A percentile compares a stretch with the other conserved stretches of the same genome.
Evolutionary conservation across 2,113 vertebrate genomes (phyloP).

Genomic region (Ammospiza caudacuta): DNA sequence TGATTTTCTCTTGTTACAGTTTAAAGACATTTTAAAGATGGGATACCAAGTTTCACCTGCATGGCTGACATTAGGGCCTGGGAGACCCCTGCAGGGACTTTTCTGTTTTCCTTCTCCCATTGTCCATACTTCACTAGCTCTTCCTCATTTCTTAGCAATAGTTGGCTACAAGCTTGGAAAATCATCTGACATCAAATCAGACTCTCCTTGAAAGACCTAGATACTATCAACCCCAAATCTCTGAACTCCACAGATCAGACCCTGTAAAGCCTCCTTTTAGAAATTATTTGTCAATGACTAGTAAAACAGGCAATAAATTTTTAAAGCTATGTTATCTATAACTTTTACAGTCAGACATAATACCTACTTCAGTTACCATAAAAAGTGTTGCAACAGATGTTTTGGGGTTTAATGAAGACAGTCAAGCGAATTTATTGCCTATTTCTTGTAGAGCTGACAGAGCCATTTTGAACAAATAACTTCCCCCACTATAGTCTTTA

Average conservation of each 20-base stretch:
- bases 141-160: neutral
- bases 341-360: constrained; percentile 29
- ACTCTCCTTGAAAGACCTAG: neutral
- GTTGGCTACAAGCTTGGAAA: fast-evolving
- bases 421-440: constrained; percentile 1
- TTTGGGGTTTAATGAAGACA: constrained; percentile 32
- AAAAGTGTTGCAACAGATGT: constrained; percentile 27
- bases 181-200: neutral
- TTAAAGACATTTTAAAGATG: neutral
- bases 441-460: neutral
- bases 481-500: neutral
- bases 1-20: neutral
- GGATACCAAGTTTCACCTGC: neutral
- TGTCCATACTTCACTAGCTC: neutral
- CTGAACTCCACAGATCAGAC: neutral
- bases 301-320: constrained; percentile 36
- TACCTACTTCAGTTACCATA: neutral
- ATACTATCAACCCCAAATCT: neutral
- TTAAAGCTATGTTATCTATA: constrained; percentile 17
- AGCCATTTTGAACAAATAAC: constrained; percentile 4
- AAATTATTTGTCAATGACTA: constrained; percentile 13
- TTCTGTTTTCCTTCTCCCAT: neutral
- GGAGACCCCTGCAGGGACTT: neutral
- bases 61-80: neutral
- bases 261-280: neutral